Evolutionary conservation across 2,113 vertebrate genomes (phyloP).

Genomic region (Octodon degus): DNA sequence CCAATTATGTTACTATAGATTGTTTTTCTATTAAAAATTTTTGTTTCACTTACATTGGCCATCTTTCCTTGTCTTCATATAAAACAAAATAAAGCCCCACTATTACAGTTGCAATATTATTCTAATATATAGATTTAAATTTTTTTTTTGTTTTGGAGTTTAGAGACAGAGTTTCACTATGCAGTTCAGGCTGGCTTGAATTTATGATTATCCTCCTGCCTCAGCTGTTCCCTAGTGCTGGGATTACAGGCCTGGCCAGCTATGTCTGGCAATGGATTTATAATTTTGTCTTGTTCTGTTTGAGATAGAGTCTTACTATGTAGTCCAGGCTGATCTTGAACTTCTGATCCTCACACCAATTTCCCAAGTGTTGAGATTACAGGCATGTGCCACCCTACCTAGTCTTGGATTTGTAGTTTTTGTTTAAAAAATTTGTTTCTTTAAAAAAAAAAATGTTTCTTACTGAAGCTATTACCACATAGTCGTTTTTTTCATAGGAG

Average conservation of each 20-base stretch:
- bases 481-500: not conserved
- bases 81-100: not conserved
- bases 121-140: not conserved
- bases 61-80: not conserved
- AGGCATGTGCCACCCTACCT: not conserved
- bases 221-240: not conserved
- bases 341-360: not conserved
- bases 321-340: not conserved
- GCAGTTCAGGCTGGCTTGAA: not conserved
- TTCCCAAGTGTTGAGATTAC: not conserved
- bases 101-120: not conserved
- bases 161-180: not conserved
- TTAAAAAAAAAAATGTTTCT: not conserved
- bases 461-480: not conserved
- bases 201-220: not conserved
- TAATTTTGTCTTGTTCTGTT: conserved; percentile 3
- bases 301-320: not conserved
- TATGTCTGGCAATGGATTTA: not conserved
- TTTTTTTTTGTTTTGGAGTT: not conserved
- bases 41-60: not conserved
- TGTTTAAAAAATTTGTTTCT: not conserved
- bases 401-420: not conserved
- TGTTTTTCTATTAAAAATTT: not conserved
- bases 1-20: not conserved
- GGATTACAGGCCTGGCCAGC: not conserved